Base-by-base conservation (phyloP, 2,113 vertebrate species). In the Mesitornis unicolor region DNA sequence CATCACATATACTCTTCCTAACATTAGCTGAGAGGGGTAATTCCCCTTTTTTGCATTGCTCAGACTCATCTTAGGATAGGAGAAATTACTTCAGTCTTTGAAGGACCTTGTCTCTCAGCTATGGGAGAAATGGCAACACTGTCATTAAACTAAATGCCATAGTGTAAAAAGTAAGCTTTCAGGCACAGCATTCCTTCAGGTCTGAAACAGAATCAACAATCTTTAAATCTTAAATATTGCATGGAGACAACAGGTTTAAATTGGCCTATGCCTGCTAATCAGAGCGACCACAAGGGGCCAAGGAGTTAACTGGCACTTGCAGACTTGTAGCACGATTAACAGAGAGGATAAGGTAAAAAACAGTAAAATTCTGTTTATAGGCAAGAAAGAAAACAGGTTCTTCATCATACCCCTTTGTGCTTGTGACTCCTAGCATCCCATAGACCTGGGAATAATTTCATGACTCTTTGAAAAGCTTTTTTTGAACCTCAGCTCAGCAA, bases 391-490 rank as follows among this genome's bases (percentile, higher is more conserved):
- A 80, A 69, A 83, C 0, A 6, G 17, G n/a, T 60, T 56, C 59
- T 84, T 53, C 59, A 73, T 29, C 50, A 15, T 36, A 36, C 7
- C 60, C 19, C 50, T 84, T 89, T 6, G 4, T 45, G 45, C 35
- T 35, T 81, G 14, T 50, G 65, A 81, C 50, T 77, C 29, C 42
- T 45, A 40, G n/a, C 26, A 87, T n/a, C 38, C 51, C 77, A 91
- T 33, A 16, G 22, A 75, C 28, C 11, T 47, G 20, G 0, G 0
- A 65, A 56, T 24, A 20, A 24, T 48, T 63, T 82, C 5, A 0
- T 76, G 33, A 43, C 17, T 85, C 20, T 20, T 56, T 47, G 29
- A 54, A 68, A 71, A 29, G 13, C n/a, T 24, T 80, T 71, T 59
- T 38, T 24, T 9, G 2, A 67, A 51, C 2, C 1, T 36, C 36